Conservation (phyloP, 2,113 vertebrate genomes). For the Zapornia atra region DNA sequence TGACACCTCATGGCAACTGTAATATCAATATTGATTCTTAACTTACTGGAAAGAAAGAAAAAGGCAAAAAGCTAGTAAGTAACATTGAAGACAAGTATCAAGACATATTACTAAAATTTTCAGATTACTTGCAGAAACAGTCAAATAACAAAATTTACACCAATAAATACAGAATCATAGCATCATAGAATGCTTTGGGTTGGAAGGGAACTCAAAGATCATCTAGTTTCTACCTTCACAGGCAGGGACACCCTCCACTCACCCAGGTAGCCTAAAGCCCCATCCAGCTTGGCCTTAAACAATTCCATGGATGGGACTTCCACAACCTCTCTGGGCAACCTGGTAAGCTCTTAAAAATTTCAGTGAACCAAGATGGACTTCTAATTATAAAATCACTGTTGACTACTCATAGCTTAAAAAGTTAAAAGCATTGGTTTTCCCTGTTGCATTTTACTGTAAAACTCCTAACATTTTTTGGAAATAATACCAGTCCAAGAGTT, state of each 20-base stretch:
- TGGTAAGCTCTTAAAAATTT: neutral
- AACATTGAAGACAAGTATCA: neutral
- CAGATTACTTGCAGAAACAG: neutral
- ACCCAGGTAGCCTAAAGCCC: too few species aligned
- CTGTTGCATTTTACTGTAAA: neutral
- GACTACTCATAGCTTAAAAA: neutral
- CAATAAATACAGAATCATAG: neutral
- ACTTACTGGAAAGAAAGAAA: constrained; percentile 84
- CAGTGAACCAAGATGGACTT: neutral
- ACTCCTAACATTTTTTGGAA: neutral
- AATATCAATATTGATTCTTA: constrained; percentile 96
- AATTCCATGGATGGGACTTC: too few species aligned
- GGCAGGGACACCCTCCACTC: too few species aligned
- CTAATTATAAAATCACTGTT: neutral
- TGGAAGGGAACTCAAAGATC: too few species aligned
- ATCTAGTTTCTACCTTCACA: too few species aligned
- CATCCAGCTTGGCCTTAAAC: too few species aligned
- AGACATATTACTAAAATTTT: neutral
- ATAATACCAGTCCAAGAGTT: neutral
- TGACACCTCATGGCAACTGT: constrained; percentile 99
- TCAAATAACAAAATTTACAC: neutral
- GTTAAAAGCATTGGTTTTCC: neutral
- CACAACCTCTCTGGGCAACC: too few species aligned
- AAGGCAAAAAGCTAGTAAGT: neutral
- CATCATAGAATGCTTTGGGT: too few species aligned